Conservation (phyloP, 2,113 vertebrate species). For the Gnathonemus longibarbis region DNA sequence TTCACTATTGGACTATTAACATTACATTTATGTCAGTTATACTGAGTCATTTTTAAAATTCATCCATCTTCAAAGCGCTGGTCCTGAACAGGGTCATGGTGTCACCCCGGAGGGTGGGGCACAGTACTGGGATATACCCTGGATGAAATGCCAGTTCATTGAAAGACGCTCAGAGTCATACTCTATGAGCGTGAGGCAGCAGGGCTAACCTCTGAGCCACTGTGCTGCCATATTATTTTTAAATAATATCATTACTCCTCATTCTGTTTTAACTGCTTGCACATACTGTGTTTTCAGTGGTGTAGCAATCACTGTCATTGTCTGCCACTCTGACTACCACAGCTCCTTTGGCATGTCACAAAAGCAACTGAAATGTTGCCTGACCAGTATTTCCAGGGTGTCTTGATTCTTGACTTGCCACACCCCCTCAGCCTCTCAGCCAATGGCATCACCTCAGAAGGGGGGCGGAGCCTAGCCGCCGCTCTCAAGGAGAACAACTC, state of each 20-base stretch:
- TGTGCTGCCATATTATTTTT: neutral
- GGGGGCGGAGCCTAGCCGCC: constrained; percentile 71
- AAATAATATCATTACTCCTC: neutral
- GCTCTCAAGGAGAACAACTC: constrained; percentile 70
- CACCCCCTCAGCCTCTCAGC: constrained; percentile 67
- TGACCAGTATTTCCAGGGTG: neutral
- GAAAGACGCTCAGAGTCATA: neutral
- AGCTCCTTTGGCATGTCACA: neutral
- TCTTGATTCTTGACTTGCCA: neutral
- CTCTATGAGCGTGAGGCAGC: neutral
- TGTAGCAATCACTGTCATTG: neutral
- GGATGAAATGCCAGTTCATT: neutral
- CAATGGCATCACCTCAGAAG: constrained; percentile 76
- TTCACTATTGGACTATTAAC: neutral
- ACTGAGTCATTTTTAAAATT: neutral
- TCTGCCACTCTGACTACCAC: neutral
- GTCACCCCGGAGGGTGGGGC: neutral
- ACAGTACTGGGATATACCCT: neutral
- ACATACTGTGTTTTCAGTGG: neutral
- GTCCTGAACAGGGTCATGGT: neutral
- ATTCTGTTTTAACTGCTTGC: neutral
- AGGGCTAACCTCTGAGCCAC: neutral
- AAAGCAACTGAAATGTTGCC: neutral
- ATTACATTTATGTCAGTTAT: neutral
- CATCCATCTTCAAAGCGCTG: neutral